Base-by-base conservation (phyloP, 2,888 invertebrate species). In the Autographa gamma region DNA sequence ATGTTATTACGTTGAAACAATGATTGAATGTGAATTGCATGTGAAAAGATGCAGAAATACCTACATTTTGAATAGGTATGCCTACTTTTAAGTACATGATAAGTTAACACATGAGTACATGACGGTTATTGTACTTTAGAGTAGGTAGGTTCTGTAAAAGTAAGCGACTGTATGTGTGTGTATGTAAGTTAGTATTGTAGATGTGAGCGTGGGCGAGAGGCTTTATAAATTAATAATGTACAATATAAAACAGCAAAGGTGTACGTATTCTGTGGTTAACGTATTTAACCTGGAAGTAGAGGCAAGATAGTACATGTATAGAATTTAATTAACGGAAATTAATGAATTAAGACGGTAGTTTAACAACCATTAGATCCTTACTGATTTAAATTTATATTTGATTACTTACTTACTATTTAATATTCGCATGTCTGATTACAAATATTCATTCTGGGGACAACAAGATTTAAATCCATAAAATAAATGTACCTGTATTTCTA, bases 151-250 rank as follows among this genome's bases (percentile, higher is more conserved):
- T 67, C 32, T 67, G 31, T 66, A 31, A 68, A 68, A 41, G 58
- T 69, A 67, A 18, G 48, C 61, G 58, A 63, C 25, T 25, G n/a
- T n/a, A 25, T 25, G 63, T 74, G 74, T 54, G 63, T 69, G 41
- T 14, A 19, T 38, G 25, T 25, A 58, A 11, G 41, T 56, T 19
- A 9, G 11, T 9, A 13, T 4, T n/a, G 13, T 8, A 67, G 63
- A 67, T 60, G 59, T 14, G 62, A 69, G 63, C 61, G 77, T 80
- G 83, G 80, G 82, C 52, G 82, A 73, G 82, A 73, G 66, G 70
- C 69, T 73, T 76, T 63, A 76, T 82, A 71, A 76, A 76, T 73
- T 67, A 76, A 61, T 82, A 80, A 72, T 76, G 68, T 63, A 70
- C 25, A 25, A 25, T 25, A 25, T 25, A 25, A 25, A 2, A 25